Evolutionary conservation across 2,113 vertebrate species (phyloP).

Genomic region (Protomyctophum bolini): DNA sequence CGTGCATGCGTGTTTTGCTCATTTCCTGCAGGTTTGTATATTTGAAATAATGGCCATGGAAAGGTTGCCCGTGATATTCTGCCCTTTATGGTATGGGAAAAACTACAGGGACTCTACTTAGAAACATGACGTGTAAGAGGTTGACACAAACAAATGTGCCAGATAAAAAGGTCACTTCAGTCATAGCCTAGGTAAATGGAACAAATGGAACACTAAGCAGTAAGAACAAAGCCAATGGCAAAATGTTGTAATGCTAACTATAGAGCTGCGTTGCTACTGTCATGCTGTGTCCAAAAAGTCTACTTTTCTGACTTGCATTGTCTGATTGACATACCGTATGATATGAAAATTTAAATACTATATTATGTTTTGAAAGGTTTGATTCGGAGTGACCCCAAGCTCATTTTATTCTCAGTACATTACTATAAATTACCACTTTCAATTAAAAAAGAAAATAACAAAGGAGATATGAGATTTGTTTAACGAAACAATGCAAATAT

Average conservation of each 20-base stretch:
- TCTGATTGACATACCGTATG: slow-evolving; percentile 7
- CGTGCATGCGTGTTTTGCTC: slow-evolving; percentile 31
- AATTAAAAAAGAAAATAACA: slow-evolving; percentile 5
- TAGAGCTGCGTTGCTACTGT: too few species aligned
- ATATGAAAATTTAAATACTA: slow-evolving; percentile 9
- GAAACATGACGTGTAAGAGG: slow-evolving; percentile 69
- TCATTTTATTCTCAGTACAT: slow-evolving; percentile 9
- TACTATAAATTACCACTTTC: too few species aligned
- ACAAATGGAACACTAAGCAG: slow-evolving; percentile 8
- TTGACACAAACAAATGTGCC: slow-evolving; percentile 63
- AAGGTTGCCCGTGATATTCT: slow-evolving; percentile 11
- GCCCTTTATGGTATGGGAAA: slow-evolving; percentile 23
- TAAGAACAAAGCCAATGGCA: slow-evolving; percentile 25
- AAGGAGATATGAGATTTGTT: neutral
- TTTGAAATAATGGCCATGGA: slow-evolving; percentile 51
- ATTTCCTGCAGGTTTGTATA: slow-evolving; percentile 44
- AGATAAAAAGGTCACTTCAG: slow-evolving; percentile 65
- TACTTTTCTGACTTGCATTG: neutral
- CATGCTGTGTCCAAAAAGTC: slow-evolving; percentile 6
- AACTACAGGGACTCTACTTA: slow-evolving; percentile 45
- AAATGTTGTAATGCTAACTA: slow-evolving; percentile 14
- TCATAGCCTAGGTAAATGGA: slow-evolving; percentile 34
- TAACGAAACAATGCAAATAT: slow-evolving; percentile 19
- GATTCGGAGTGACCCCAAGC: neutral
- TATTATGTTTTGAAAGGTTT: neutral